Percentiles rank a stretch among this genome's conserved stretches.
phyloP scores from a whole-genome alignment of 2,888 invertebrate species.

The Cerceris rybyensis region DNA sequence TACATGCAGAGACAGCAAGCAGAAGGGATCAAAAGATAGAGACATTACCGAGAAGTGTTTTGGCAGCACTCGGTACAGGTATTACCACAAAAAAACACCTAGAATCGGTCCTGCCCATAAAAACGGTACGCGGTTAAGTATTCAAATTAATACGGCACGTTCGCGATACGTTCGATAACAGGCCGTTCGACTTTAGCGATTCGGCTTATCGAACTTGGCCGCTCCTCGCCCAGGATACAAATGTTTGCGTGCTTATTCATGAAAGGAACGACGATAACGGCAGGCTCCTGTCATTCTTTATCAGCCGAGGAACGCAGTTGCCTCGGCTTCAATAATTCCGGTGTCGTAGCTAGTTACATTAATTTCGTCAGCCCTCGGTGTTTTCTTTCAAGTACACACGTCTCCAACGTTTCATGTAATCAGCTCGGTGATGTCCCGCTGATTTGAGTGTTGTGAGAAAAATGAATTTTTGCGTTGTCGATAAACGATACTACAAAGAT shows the following conservation, averaged over 20 bases:
- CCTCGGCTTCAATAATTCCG: slow-evolving; percentile 64
- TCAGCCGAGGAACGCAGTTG: slow-evolving; percentile 52
- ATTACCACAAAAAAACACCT: slow-evolving; percentile 12
- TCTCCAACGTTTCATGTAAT: slow-evolving; percentile 46
- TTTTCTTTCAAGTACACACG: slow-evolving; percentile 39
- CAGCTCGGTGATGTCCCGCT: slow-evolving; percentile 5
- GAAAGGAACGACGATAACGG: slow-evolving; percentile 65
- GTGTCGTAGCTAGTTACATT: slow-evolving; percentile 54
- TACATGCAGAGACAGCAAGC: not conserved
- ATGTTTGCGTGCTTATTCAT: slow-evolving; percentile 67
- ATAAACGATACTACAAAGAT: too few species aligned
- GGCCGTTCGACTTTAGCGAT: slow-evolving; percentile 64
- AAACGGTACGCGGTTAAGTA: slow-evolving; percentile 51
- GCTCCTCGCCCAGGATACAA: slow-evolving; percentile 61
- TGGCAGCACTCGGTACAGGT: not conserved
- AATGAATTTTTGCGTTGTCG: not conserved
- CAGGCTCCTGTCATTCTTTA: slow-evolving; percentile 62
- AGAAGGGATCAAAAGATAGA: not conserved
- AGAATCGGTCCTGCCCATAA: slow-evolving; percentile 26
- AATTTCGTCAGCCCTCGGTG: slow-evolving; percentile 54
- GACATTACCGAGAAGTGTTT: not conserved
- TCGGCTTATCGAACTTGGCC: slow-evolving; percentile 65
- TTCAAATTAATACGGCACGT: slow-evolving; percentile 66
- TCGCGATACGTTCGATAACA: slow-evolving; percentile 61
- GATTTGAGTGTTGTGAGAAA: not conserved